phyloP scores from a whole-genome alignment of 2,888 invertebrate genomes.

The Synergus umbraculus region DNA sequence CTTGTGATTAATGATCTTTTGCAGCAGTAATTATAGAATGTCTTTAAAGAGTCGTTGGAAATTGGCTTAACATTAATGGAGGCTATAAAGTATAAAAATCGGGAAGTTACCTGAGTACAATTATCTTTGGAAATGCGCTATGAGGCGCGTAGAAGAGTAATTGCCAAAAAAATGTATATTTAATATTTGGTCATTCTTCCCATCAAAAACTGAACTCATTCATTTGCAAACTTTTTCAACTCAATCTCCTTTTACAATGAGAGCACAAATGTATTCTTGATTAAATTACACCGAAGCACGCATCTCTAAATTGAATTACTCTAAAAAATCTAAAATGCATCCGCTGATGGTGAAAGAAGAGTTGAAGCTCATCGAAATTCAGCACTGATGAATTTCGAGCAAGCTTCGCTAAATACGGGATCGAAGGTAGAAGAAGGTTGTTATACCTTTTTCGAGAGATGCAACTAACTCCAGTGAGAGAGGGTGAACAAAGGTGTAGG shows the following conservation, averaged over 20 bases:
- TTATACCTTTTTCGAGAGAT: slow-evolving; percentile 48
- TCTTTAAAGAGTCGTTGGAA: too few relatives aligned
- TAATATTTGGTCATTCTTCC: too few relatives aligned
- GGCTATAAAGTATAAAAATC: too few relatives aligned
- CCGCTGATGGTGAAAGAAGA: slow-evolving; percentile 30
- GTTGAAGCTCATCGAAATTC: slow-evolving; percentile 31
- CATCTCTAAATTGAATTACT: slow-evolving; percentile 33
- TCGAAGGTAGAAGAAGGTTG: slow-evolving; percentile 47
- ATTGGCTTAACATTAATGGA: too few relatives aligned
- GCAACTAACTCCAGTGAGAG: slow-evolving; percentile 24
- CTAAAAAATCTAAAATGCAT: slow-evolving; percentile 36
- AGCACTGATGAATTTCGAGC: slow-evolving; percentile 35
- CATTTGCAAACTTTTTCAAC: background rate
- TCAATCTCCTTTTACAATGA: background rate
- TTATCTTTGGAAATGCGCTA: too few relatives aligned
- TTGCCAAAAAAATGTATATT: too few relatives aligned
- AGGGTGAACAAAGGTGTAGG: slow-evolving; percentile 36
- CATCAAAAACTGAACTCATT: slow-evolving; percentile 15
- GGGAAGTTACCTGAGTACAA: too few relatives aligned
- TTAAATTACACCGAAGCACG: slow-evolving; percentile 29
- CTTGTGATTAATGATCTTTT: slow-evolving; percentile 11
- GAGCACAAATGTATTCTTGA: slow-evolving; percentile 29
- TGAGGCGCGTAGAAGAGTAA: too few relatives aligned
- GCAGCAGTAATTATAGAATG: background rate
- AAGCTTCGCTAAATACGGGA: slow-evolving; percentile 40